Evolutionary conservation across 2,888 invertebrate genomes (phyloP).

Genomic region (Ditula angustiorana): DNA sequence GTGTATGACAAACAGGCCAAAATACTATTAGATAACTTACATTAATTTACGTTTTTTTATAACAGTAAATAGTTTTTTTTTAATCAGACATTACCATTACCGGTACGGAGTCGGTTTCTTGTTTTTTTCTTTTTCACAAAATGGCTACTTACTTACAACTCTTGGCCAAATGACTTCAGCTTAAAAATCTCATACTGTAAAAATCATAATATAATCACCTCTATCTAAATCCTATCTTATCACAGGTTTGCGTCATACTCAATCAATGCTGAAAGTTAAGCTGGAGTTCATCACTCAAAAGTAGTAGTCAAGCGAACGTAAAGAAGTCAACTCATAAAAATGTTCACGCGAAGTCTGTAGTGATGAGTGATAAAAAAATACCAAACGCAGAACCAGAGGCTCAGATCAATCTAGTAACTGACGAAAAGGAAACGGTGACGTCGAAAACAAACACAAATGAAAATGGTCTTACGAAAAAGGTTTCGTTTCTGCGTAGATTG

Average conservation of each 20-base stretch:
- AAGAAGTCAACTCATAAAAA: slow-evolving; percentile 56
- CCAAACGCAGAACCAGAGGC: slow-evolving; percentile 20
- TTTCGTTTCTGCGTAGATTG: slow-evolving; percentile 54
- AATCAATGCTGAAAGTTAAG: slow-evolving; percentile 79
- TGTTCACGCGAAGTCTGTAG: slow-evolving; percentile 50
- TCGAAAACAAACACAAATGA: slow-evolving; percentile 45
- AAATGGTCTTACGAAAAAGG: slow-evolving; percentile 45
- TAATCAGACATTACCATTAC: no score
- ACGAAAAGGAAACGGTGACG: slow-evolving; percentile 48
- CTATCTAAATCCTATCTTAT: slow-evolving; percentile 65
- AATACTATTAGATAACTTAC: no score
- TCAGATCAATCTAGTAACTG: slow-evolving; percentile 3
- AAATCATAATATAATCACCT: slow-evolving; percentile 32
- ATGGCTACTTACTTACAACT: no score
- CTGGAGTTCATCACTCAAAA: slow-evolving; percentile 60
- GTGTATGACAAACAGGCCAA: no score
- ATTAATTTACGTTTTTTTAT: no score
- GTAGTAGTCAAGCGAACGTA: slow-evolving; percentile 58
- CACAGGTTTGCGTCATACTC: slow-evolving; percentile 69
- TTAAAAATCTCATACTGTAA: slow-evolving; percentile 1
- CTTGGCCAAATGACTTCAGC: background rate
- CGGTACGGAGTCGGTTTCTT: no score
- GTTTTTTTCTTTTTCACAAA: no score
- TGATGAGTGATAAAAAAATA: slow-evolving; percentile 27
- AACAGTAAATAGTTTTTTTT: no score